Conservation (phyloP, 2,888 invertebrate species). For the Drosophila diplacantha region DNA sequence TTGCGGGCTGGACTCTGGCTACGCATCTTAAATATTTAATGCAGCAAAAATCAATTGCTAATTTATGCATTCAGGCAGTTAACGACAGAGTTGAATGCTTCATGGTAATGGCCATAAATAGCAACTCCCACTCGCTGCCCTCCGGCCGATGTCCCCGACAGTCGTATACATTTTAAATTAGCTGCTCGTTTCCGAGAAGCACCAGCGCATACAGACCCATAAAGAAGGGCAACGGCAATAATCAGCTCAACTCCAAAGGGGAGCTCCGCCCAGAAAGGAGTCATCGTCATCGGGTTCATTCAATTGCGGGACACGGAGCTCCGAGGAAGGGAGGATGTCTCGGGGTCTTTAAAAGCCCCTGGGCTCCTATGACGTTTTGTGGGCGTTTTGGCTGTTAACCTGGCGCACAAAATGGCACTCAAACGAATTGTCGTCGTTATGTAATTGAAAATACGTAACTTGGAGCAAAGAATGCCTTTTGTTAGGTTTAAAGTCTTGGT, state of each 20-base stretch:
- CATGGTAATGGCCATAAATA: slow-evolving; percentile 51
- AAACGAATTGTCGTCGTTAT: not conserved
- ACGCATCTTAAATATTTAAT: slow-evolving; percentile 54
- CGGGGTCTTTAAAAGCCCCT: slow-evolving; percentile 23
- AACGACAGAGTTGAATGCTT: slow-evolving; percentile 25
- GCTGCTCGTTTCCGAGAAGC: slow-evolving; percentile 44
- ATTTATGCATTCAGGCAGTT: slow-evolving; percentile 43
- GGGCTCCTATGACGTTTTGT: slow-evolving; percentile 17
- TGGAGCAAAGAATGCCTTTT: not conserved
- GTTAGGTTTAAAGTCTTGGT: not conserved
- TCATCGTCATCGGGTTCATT: slow-evolving; percentile 19
- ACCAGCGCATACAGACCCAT: slow-evolving; percentile 10
- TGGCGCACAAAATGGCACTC: slow-evolving; percentile 17
- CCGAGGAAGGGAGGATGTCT: not conserved
- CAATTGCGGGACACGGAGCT: slow-evolving; percentile 14
- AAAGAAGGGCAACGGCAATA: slow-evolving; percentile 24
- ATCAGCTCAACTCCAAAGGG: slow-evolving; percentile 40
- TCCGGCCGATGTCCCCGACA: slow-evolving; percentile 15
- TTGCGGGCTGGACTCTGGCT: slow-evolving; percentile 3
- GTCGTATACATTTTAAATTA: slow-evolving; percentile 60
- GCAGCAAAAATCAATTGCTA: slow-evolving; percentile 43
- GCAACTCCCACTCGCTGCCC: slow-evolving; percentile 7
- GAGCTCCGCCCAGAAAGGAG: slow-evolving; percentile 12
- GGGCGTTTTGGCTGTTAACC: slow-evolving; percentile 22
- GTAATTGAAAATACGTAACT: slow-evolving; percentile 1